These are phyloP conservation scores for Pasiphila rectangulata DNA, from an alignment of 2,888 invertebrate species.

Conservation along the genomic window DNA sequence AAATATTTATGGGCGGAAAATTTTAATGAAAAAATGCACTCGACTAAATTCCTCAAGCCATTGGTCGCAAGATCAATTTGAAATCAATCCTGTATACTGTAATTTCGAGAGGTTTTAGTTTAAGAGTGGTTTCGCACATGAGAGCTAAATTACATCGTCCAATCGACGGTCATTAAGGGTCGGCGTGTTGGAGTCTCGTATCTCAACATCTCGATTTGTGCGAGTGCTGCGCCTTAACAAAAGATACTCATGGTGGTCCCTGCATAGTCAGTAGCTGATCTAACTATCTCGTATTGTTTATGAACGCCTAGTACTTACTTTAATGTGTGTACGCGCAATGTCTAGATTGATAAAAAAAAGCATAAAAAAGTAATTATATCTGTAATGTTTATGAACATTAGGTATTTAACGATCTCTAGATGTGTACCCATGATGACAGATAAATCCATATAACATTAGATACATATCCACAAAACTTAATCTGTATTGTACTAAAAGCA, in stretches of 20 bases:
- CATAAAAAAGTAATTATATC: too few relatives aligned
- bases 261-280: conserved; percentile 52
- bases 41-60: conserved; percentile 46
- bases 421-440: too few relatives aligned
- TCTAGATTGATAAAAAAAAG: too few relatives aligned
- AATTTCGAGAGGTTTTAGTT: conserved; percentile 77
- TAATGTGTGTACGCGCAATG: too few relatives aligned
- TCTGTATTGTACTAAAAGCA: too few relatives aligned
- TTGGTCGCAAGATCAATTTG: conserved; percentile 67
- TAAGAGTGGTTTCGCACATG: conserved; percentile 77
- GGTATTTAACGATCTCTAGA: not conserved
- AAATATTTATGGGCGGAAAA: not conserved
- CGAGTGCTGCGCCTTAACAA: conserved; percentile 69
- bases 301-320: conserved; percentile 20
- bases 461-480: too few relatives aligned
- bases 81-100: conserved; percentile 74
- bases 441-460: too few relatives aligned
- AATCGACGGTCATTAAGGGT: conserved; percentile 71
- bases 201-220: conserved; percentile 73
- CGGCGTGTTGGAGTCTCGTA: conserved; percentile 67
- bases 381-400: too few relatives aligned
- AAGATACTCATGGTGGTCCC: conserved; percentile 73
- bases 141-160: conserved; percentile 75
- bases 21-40: not conserved
- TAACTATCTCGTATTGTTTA: conserved; percentile 52